Percentiles rank a stretch among this genome's conserved stretches.
Conservation (phyloP, 2,888 invertebrate species). For the Cancer borealis region DNA sequence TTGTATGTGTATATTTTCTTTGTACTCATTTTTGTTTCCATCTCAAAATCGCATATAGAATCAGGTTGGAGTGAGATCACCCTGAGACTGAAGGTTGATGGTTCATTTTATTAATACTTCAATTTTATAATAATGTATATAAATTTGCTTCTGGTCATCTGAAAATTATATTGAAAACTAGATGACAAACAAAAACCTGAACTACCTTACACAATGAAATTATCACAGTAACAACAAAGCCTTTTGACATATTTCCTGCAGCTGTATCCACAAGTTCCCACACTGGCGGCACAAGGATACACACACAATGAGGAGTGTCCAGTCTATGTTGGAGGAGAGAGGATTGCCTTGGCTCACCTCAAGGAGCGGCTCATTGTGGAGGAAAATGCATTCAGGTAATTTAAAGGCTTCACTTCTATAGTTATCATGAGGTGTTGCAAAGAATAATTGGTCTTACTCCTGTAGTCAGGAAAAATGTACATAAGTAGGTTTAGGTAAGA, state of each 20-base stretch:
- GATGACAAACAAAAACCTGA: too few species aligned
- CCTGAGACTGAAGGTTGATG: too few species aligned
- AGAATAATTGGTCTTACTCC: background rate
- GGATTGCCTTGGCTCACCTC: slow-evolving; percentile 83
- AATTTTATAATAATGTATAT: too few species aligned
- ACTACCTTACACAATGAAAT: background rate
- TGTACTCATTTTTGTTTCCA: too few species aligned
- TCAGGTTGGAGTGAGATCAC: too few species aligned
- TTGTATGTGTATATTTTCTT: too few species aligned
- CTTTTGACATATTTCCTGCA: slow-evolving; percentile 14
- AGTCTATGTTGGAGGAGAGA: slow-evolving; percentile 85
- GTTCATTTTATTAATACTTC: too few species aligned
- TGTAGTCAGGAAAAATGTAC: background rate
- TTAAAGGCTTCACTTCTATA: background rate
- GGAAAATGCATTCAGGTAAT: slow-evolving; percentile 80
- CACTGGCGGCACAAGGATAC: slow-evolving; percentile 81
- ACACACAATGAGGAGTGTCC: slow-evolving; percentile 81
- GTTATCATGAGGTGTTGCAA: background rate
- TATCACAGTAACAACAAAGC: background rate
- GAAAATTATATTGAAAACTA: too few species aligned
- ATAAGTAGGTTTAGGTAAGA: background rate
- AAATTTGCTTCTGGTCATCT: too few species aligned
- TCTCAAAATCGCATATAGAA: too few species aligned
- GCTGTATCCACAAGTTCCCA: slow-evolving; percentile 80
- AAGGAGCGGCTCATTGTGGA: slow-evolving; percentile 82